Conservation (phyloP, 2,113 vertebrate genomes). For the Conger conger region DNA sequence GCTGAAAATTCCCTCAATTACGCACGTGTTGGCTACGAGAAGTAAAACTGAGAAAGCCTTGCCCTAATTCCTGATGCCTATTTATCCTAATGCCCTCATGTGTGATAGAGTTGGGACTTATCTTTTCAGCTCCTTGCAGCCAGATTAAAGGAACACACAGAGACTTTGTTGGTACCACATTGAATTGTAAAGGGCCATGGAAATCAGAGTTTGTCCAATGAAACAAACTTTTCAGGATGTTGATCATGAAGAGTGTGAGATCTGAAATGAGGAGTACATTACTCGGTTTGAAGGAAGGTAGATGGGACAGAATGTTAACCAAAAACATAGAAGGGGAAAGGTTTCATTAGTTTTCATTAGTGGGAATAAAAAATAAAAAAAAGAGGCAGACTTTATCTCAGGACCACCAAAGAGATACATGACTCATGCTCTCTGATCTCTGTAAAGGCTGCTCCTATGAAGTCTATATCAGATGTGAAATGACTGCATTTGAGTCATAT, state of each 20-base stretch:
- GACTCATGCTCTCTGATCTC: neutral
- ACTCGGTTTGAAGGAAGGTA: neutral
- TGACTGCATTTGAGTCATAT: neutral
- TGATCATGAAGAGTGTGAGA: neutral
- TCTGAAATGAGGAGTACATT: neutral
- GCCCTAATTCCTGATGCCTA: neutral
- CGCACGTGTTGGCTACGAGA: neutral
- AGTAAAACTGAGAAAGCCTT: neutral
- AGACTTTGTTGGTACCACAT: neutral
- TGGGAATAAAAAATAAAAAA: neutral
- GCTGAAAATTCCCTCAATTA: neutral
- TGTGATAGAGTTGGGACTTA: neutral
- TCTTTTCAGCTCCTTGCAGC: neutral
- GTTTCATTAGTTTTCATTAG: neutral
- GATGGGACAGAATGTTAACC: too few relatives aligned
- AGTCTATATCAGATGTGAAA: neutral
- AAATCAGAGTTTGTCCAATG: neutral
- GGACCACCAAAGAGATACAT: neutral
- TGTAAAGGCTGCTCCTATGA: neutral
- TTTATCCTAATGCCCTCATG: neutral
- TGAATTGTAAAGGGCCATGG: neutral
- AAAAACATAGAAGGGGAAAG: neutral
- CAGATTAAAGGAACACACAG: neutral
- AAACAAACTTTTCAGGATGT: too few relatives aligned
- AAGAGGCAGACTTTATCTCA: neutral